These are phyloP conservation scores for Pseudomyrmex gracilis DNA, from an alignment of 1,140 invertebrate genomes.

Conservation along the genomic window DNA sequence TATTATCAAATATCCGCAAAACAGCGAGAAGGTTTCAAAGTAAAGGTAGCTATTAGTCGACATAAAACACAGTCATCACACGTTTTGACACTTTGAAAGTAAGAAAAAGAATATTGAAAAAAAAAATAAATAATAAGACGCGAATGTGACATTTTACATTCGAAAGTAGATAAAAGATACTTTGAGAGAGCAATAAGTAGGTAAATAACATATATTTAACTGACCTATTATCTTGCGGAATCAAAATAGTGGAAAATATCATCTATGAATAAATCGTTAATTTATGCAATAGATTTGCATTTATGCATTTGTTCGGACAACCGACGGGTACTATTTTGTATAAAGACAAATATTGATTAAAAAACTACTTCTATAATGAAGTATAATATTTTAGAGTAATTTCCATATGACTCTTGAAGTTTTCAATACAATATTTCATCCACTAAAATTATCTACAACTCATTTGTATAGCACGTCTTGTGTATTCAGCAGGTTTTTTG, in stretches of 20 bases:
- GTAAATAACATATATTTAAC: conserved; percentile 34
- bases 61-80: conserved; percentile 36
- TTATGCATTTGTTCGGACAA: neutral
- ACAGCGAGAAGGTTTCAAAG: neutral
- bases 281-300: conserved; percentile 10
- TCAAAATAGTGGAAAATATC: neutral
- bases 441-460: neutral
- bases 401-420: too few species aligned
- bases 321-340: neutral
- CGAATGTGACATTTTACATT: neutral
- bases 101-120: conserved; percentile 10
- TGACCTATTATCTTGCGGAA: neutral
- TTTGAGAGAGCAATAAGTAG: conserved; percentile 3
- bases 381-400: neutral
- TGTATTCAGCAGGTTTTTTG: neutral
- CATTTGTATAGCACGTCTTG: neutral
- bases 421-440: neutral
- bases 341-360: neutral
- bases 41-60: conserved; percentile 30
- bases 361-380: neutral
- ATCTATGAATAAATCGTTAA: neutral
- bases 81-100: neutral
- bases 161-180: neutral
- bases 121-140: neutral
- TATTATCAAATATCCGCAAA: conserved; percentile 52